phyloP scores from a whole-genome alignment of 2,797 vertebrate species.

The Rhinophrynus dorsalis region DNA sequence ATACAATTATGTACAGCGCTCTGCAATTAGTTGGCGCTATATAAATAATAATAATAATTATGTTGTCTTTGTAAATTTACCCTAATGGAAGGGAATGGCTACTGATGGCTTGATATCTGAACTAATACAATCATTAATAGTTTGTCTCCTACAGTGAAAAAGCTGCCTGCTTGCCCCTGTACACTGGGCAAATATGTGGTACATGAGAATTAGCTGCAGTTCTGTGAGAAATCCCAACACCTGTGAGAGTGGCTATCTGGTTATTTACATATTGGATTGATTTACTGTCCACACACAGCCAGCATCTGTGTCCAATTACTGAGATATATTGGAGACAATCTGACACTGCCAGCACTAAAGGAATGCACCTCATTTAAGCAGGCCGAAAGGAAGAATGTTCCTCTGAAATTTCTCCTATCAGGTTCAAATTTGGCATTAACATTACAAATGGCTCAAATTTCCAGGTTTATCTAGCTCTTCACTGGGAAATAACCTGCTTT shows the following conservation, averaged over 20 bases:
- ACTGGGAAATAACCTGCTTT: too few species aligned
- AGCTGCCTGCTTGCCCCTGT: too few species aligned
- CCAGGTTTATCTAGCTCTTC: neutral
- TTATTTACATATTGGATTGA: slow-evolving; percentile 62
- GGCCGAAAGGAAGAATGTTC: slow-evolving; percentile 66
- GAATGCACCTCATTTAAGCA: slow-evolving; percentile 72
- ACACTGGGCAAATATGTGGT: too few species aligned
- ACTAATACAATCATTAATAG: too few species aligned
- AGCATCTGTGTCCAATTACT: slow-evolving; percentile 77
- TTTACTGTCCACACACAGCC: slow-evolving; percentile 62
- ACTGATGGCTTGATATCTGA: too few species aligned
- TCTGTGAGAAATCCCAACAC: slow-evolving; percentile 55
- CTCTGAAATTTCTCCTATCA: slow-evolving; percentile 6
- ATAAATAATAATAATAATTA: too few species aligned
- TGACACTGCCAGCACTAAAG: slow-evolving; percentile 66
- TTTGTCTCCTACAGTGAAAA: too few species aligned
- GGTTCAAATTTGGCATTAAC: slow-evolving; percentile 9
- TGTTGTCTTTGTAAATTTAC: too few species aligned
- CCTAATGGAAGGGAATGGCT: too few species aligned
- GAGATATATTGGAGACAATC: slow-evolving; percentile 69
- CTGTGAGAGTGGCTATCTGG: slow-evolving; percentile 54
- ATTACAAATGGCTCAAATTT: slow-evolving; percentile 14
- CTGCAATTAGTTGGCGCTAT: too few species aligned
- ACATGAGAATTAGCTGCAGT: neutral
- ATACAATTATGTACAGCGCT: too few species aligned